Percentiles rank a stretch among this genome's conserved stretches.
phyloP scores from a whole-genome alignment of 2,888 invertebrate genomes.

The Aromia moschata region DNA sequence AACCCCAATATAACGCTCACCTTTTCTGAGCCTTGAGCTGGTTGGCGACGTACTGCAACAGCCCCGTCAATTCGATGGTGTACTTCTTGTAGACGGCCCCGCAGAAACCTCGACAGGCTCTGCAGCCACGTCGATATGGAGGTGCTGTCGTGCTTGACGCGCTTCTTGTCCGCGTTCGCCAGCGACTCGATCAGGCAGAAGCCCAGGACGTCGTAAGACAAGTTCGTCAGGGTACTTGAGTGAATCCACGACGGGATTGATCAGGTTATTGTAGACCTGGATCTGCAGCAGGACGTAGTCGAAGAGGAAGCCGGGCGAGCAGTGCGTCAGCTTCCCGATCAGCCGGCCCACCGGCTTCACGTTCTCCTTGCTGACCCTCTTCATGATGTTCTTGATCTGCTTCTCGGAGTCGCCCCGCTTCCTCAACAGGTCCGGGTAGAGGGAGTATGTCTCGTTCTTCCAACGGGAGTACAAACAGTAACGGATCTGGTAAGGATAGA shows the following conservation, averaged over 20 bases:
- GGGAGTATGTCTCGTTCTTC: conserved; percentile 89
- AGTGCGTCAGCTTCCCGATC: conserved; percentile 96
- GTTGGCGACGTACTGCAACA: conserved; percentile 97
- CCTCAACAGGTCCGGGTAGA: conserved; percentile 85
- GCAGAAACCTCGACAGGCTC: conserved; percentile 93
- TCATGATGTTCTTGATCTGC: conserved; percentile 95
- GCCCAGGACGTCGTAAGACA: conserved; percentile 96
- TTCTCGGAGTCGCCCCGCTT: conserved; percentile 89
- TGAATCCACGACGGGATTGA: conserved; percentile 93
- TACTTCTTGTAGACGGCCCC: conserved; percentile 98
- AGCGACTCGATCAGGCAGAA: conserved; percentile 95
- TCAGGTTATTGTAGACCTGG: conserved; percentile 62
- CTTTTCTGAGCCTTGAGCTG: conserved; percentile 96
- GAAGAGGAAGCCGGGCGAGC: conserved; percentile 93
- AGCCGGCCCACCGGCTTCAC: conserved; percentile 95
- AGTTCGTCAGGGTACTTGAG: conserved; percentile 92
- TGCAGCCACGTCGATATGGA: conserved; percentile 95
- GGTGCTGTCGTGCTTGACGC: conserved; percentile 88
- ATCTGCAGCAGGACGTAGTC: conserved; percentile 77
- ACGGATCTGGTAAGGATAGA: conserved; percentile 85
- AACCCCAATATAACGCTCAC: too few relatives aligned
- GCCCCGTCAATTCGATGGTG: conserved; percentile 91
- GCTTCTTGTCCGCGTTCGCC: conserved; percentile 77
- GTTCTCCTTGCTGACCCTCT: conserved; percentile 97
- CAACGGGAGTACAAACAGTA: conserved; percentile 92